phyloP scores from a whole-genome alignment of 2,888 invertebrate species.

The Lasioglossum morio region DNA sequence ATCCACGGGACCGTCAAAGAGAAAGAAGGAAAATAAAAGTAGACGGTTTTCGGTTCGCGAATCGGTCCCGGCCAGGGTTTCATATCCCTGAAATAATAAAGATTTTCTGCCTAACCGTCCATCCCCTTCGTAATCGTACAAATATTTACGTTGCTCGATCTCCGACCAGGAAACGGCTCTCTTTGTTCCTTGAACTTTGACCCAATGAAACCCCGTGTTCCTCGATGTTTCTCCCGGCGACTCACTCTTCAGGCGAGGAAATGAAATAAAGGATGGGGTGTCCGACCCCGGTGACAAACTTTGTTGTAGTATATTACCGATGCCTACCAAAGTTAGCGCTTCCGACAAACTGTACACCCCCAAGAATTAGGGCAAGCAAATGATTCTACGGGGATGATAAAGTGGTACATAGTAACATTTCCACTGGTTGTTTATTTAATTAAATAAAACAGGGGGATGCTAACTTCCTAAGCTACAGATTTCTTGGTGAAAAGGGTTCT shows the following conservation, averaged over 20 bases:
- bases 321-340: not conserved
- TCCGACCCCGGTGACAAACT: not conserved
- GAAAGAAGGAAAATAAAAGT: conserved; percentile 11
- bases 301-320: not conserved
- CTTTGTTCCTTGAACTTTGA: conserved; percentile 24
- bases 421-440: not conserved
- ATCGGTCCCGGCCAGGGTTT: conserved; percentile 28
- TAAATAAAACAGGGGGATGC: not conserved
- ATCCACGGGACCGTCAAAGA: conserved; percentile 31
- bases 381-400: not conserved
- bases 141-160: conserved; percentile 65
- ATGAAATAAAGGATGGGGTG: not conserved
- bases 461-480: not conserved
- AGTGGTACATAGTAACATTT: not conserved
- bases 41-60: conserved; percentile 24
- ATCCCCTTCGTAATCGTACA: conserved; percentile 48
- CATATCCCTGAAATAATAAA: conserved; percentile 67
- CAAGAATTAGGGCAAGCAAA: not conserved
- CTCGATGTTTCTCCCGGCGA: not conserved
- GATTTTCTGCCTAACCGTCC: conserved; percentile 28
- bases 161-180: conserved; percentile 1
- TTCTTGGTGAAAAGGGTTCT: not conserved
- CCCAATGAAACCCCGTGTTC: not conserved
- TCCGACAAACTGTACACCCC: not conserved
- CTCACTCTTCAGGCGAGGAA: not conserved